A percentile compares a stretch with the other conserved stretches of the same genome.
phyloP scores from a whole-genome alignment of 2,888 invertebrate species.

The Deilephila porcellus region DNA sequence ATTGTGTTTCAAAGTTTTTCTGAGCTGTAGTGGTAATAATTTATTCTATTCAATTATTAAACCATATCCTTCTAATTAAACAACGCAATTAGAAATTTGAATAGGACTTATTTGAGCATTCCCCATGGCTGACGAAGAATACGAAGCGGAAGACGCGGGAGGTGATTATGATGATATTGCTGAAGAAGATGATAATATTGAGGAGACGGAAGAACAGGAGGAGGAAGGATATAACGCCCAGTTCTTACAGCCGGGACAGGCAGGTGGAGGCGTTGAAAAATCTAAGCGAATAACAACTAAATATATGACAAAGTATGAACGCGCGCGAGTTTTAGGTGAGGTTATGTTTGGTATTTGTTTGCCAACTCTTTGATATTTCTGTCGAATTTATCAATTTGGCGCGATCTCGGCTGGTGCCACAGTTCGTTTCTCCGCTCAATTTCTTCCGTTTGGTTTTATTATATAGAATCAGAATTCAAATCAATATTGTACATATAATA shows the following conservation, averaged over 20 bases:
- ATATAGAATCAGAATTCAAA: no score
- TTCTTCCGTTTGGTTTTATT: no score
- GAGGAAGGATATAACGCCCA: conserved; percentile 95
- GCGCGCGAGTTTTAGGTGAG: conserved; percentile 76
- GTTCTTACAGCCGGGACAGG: conserved; percentile 91
- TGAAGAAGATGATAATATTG: conserved; percentile 95
- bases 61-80: no score
- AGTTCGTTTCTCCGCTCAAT: no score
- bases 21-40: no score
- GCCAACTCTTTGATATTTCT: neutral
- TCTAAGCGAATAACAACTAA: conserved; percentile 97
- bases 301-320: conserved; percentile 97
- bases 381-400: neutral
- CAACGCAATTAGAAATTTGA: neutral
- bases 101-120: neutral
- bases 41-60: no score
- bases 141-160: conserved; percentile 91
- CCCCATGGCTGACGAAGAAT: conserved; percentile 94
- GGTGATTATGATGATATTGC: conserved; percentile 95
- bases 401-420: no score
- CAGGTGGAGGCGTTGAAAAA: conserved; percentile 92
- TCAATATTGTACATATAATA: no score
- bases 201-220: conserved; percentile 94
- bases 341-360: conserved; percentile 36
- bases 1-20: no score